These are phyloP conservation scores for Archips crataeganus DNA, from an alignment of 2,888 invertebrate genomes.

Conservation along the genomic window DNA sequence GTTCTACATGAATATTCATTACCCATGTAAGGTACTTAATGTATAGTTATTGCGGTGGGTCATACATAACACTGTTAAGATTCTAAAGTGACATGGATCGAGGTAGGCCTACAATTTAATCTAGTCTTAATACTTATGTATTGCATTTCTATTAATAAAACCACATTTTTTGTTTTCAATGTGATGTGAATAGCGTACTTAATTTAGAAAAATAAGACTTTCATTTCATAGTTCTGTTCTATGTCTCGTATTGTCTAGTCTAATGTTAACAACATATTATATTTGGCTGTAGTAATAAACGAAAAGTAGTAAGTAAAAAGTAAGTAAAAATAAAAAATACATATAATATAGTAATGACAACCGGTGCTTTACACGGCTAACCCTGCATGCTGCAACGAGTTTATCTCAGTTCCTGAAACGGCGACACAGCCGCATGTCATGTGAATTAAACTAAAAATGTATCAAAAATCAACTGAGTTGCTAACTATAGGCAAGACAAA, in stretches of 20 bases:
- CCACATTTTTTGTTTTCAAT: constrained; percentile 19
- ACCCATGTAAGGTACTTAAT: constrained; percentile 32
- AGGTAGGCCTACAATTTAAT: constrained; percentile 35
- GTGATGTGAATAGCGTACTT: constrained; percentile 29
- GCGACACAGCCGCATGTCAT: not conserved
- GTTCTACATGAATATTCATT: constrained; percentile 65
- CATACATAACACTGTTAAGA: constrained; percentile 40
- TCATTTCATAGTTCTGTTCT: not conserved
- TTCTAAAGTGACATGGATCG: constrained; percentile 42
- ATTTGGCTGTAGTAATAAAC: not conserved
- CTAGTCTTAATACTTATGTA: constrained; percentile 34
- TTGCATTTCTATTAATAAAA: constrained; percentile 24
- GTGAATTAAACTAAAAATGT: not conserved
- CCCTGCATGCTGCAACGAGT: not conserved
- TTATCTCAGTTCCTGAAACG: not conserved
- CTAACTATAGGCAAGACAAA: not conserved
- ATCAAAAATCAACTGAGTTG: not conserved
- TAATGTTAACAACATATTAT: not conserved
- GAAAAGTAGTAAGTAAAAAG: not conserved
- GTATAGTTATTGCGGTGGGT: constrained; percentile 44
- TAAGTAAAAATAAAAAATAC: too few species aligned
- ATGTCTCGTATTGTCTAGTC: not conserved
- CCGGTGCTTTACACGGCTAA: not conserved
- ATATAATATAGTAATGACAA: too few species aligned
- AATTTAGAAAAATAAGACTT: constrained; percentile 39